Evolutionary conservation across 1,140 invertebrate genomes (phyloP).

Genomic region (Hypothenemus hampei): DNA sequence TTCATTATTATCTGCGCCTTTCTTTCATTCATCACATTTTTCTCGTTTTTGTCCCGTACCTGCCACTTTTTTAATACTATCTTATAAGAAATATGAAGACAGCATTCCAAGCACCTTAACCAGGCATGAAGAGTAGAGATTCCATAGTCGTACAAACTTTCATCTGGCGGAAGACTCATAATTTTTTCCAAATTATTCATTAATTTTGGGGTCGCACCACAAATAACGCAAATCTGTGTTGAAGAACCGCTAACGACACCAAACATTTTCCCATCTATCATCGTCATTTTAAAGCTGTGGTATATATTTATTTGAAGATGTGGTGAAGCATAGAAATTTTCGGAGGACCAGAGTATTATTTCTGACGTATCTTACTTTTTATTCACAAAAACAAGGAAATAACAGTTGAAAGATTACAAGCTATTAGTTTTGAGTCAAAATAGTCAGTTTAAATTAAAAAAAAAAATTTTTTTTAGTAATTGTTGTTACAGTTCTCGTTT

Average conservation of each 20-base stretch:
- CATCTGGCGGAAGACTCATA: too few relatives aligned
- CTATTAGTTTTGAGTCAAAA: too few relatives aligned
- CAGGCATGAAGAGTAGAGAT: slow-evolving; percentile 43
- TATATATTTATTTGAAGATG: slow-evolving; percentile 14
- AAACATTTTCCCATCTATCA: slow-evolving; percentile 46
- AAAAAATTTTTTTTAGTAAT: too few relatives aligned
- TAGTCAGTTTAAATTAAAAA: too few relatives aligned
- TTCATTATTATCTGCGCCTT: slow-evolving; percentile 19
- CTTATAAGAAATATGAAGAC: slow-evolving; percentile 29
- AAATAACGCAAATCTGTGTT: slow-evolving; percentile 44
- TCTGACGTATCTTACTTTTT: too few relatives aligned
- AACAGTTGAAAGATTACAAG: too few relatives aligned
- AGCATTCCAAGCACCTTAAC: slow-evolving; percentile 32
- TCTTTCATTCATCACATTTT: slow-evolving; percentile 21
- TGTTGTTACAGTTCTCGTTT: too few relatives aligned
- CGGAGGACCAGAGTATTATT: too few relatives aligned
- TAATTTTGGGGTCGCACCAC: slow-evolving; percentile 36
- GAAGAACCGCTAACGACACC: slow-evolving; percentile 42
- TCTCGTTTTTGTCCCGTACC: slow-evolving; percentile 21
- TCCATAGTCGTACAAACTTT: slow-evolving; percentile 40
- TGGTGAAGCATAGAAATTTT: too few relatives aligned
- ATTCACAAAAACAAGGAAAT: too few relatives aligned
- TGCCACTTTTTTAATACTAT: slow-evolving; percentile 33
- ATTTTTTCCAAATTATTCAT: too few relatives aligned
- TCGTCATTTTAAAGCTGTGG: slow-evolving; percentile 39